A percentile compares a stretch with the other conserved stretches of the same genome.
Conservation (phyloP, 2,113 vertebrate genomes). For the Caracal caracal region DNA sequence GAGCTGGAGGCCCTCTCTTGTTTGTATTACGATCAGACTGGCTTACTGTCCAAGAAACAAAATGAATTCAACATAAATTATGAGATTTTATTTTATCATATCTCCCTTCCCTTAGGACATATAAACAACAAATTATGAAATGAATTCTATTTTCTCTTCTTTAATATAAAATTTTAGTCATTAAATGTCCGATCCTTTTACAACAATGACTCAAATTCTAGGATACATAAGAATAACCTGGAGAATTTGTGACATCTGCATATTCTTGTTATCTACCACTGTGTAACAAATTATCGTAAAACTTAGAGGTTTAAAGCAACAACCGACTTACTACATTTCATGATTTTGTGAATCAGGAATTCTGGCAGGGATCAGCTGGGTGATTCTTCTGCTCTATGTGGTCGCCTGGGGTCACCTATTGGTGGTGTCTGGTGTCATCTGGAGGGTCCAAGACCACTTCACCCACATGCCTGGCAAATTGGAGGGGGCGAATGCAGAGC, state of each 20-base stretch:
- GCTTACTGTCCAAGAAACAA: slow-evolving; percentile 32
- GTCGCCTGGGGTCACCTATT: not conserved
- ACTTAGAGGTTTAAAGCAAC: not conserved
- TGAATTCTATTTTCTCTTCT: slow-evolving; percentile 21
- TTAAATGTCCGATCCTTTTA: slow-evolving; percentile 53
- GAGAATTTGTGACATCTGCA: not conserved
- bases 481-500: not conserved
- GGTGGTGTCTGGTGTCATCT: not conserved
- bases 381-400: not conserved
- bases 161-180: slow-evolving; percentile 62
- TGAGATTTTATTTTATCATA: slow-evolving; percentile 54
- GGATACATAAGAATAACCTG: not conserved
- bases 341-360: not conserved
- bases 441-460: not conserved
- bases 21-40: slow-evolving; percentile 41
- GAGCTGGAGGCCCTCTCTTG: slow-evolving; percentile 40
- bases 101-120: slow-evolving; percentile 25
- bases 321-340: not conserved
- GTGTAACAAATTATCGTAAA: not conserved
- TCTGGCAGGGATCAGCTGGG: not conserved
- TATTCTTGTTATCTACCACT: not conserved
- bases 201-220: not conserved
- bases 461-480: not conserved
- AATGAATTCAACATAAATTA: slow-evolving; percentile 32
- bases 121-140: slow-evolving; percentile 34